Evolutionary conservation across 2,113 vertebrate genomes (phyloP).

Genomic region (Oenanthe melanoleuca): DNA sequence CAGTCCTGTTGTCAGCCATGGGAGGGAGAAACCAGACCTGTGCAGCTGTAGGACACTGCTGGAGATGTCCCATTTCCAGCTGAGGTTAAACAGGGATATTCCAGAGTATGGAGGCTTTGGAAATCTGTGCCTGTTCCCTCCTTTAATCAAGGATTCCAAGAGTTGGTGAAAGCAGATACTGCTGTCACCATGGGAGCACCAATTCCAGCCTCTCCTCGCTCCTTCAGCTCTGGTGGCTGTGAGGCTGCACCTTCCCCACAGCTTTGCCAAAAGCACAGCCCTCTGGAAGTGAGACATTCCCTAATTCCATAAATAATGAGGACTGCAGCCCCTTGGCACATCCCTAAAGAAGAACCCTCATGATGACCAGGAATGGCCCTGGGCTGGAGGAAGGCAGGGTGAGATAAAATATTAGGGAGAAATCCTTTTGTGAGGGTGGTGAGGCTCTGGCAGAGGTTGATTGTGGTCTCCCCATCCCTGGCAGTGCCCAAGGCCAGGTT

Average conservation of each 20-base stretch:
- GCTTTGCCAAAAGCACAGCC: not conserved
- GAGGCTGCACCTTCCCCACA: not conserved
- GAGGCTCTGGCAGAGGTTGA: not conserved
- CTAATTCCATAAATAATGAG: not conserved
- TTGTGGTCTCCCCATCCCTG: not conserved
- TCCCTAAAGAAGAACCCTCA: not conserved
- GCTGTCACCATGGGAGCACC: not conserved
- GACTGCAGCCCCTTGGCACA: not conserved
- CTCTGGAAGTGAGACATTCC: not conserved
- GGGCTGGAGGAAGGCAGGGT: not conserved
- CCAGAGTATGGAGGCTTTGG: not conserved
- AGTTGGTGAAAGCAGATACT: not conserved
- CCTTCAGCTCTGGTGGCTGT: not conserved
- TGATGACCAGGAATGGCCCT: not conserved
- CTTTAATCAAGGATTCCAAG: not conserved
- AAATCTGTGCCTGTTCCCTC: not conserved
- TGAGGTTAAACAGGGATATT: not conserved
- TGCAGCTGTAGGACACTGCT: not conserved
- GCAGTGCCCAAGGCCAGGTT: accelerated
- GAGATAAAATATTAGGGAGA: not conserved
- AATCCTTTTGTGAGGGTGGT: not conserved
- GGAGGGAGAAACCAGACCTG: not conserved
- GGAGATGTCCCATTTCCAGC: not conserved
- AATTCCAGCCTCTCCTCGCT: not conserved
- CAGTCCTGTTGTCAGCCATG: not conserved